Base-by-base conservation (phyloP, 1,140 invertebrate species). In the Hycleus phaleratus region DNA sequence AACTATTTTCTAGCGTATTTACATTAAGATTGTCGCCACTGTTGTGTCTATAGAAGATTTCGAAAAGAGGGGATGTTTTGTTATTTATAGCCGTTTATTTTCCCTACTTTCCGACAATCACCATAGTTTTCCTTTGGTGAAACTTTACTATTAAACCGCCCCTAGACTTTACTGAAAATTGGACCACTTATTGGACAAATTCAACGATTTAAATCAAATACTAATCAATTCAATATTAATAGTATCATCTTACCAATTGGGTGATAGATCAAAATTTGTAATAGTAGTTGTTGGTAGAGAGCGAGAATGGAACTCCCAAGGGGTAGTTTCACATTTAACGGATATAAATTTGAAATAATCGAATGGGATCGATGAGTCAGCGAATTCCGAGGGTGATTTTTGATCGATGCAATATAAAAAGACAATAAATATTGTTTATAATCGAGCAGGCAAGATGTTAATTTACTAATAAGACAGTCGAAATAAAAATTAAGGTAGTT, bases 51-150 rank as follows among this genome's bases (percentile, higher is more conserved):
- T 47, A 26, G 4, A 10, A 32, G 26, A 26, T 11, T 48, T 32
- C 9, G 10, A 25, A 32, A 48, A 26, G 7, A 32, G 32, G 32
- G 32, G 32, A 32, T 32, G 32, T 26, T 57, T 39, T 46, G 63
- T 63, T 65, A 68, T 68, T 68, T 68, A 68, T 65, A 45, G 56
- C 51, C 52, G 48, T 53, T 59, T 65, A 65, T 60, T 62, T 68
- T 68, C 65, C 61, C 65, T 63, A 66, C 64, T 68, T 68, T 63
- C 62, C 65, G 65, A 63, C 67, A 65, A 66, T 68, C 65, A 18
- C 18, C 2, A 68, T 67, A 66, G 65, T 68, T 67, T 68, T 68
- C 65, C 57, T 60, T 64, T 59, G 61, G 43, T 49, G 55, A 55
- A 47, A 46, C 52, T 64, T 65, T 56, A 65, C 58, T 60, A 62